phyloP scores from a whole-genome alignment of 2,113 vertebrate genomes.

The Pedionomus torquatus region DNA sequence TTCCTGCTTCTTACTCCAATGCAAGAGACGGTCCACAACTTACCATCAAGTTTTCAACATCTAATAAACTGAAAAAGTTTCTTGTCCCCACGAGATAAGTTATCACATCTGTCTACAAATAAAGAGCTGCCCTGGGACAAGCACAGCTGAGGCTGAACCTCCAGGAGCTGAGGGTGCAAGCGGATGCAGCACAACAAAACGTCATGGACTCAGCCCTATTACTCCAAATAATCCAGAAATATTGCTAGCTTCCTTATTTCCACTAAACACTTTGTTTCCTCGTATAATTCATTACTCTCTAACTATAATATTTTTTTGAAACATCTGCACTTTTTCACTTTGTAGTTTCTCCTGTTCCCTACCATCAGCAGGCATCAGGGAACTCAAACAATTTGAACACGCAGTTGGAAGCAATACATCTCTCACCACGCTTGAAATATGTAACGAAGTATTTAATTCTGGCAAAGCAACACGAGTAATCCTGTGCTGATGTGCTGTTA shows the following conservation, averaged over 20 bases:
- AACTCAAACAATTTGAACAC: accelerated
- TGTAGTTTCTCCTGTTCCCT: background rate
- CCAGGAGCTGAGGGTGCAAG: accelerated
- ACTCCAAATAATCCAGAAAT: background rate
- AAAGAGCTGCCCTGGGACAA: background rate
- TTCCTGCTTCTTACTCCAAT: background rate
- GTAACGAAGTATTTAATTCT: too few relatives aligned
- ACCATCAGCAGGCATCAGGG: accelerated
- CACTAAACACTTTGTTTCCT: too few relatives aligned
- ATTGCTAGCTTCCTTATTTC: background rate
- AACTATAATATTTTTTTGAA: accelerated
- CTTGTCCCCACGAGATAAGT: accelerated
- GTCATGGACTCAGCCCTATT: accelerated
- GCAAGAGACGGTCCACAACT: accelerated
- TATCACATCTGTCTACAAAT: background rate
- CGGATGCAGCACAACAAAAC: accelerated
- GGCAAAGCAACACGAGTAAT: accelerated
- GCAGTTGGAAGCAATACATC: accelerated
- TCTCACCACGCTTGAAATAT: accelerated
- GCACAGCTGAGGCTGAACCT: accelerated
- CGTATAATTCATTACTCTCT: accelerated
- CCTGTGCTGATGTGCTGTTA: accelerated
- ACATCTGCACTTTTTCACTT: accelerated
- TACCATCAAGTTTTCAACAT: background rate
- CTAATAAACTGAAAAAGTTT: background rate